phyloP scores from a whole-genome alignment of 2,797 vertebrate genomes.

The Monodelphis domestica region DNA sequence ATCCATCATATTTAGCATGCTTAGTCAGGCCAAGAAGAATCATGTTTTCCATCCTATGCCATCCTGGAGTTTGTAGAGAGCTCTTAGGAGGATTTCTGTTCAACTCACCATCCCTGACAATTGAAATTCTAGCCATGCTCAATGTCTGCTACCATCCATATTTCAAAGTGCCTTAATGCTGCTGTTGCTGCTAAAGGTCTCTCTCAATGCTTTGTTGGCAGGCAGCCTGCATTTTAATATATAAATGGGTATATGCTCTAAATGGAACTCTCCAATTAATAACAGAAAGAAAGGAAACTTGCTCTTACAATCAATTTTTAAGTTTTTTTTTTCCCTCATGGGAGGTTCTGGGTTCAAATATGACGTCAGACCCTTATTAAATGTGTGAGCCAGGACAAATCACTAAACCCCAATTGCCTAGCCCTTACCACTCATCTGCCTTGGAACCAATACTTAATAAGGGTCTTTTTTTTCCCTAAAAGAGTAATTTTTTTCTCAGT shows the following conservation, averaged over 20 bases:
- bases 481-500: neutral
- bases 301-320: constrained; percentile 43
- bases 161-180: constrained; percentile 7
- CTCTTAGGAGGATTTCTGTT: constrained; percentile 54
- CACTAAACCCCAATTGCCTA: no score
- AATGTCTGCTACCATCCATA: constrained; percentile 28
- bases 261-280: neutral
- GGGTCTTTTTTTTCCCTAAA: no score
- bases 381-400: no score
- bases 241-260: neutral
- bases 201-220: constrained; percentile 28
- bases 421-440: no score
- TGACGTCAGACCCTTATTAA: no score
- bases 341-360: no score
- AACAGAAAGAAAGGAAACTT: constrained; percentile 1
- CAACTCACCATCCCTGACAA: constrained; percentile 52
- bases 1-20: constrained; percentile 39
- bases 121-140: constrained; percentile 45
- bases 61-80: constrained; percentile 58
- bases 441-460: no score
- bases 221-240: neutral
- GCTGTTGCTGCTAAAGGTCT: neutral
- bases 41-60: constrained; percentile 44
- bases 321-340: no score
- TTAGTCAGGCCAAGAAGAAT: constrained; percentile 36